phyloP scores from a whole-genome alignment of 2,888 invertebrate species.

The Melolontha melolontha region DNA sequence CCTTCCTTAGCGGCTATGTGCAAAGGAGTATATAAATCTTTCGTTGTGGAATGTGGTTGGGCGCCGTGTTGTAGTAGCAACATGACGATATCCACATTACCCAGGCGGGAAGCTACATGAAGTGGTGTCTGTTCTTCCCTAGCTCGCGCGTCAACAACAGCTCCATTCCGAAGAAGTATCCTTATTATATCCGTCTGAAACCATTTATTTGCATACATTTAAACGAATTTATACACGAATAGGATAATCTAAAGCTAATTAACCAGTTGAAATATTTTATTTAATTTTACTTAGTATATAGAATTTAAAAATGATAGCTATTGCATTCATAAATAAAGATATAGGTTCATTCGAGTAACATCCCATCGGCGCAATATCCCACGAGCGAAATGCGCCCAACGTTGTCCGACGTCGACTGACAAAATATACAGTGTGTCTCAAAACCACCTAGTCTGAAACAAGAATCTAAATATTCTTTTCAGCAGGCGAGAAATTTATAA shows the following conservation, averaged over 20 bases:
- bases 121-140: conserved; percentile 95
- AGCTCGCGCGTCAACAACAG: conserved; percentile 76
- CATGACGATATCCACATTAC: conserved; percentile 96
- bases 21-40: conserved; percentile 94
- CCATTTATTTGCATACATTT: conserved; percentile 2
- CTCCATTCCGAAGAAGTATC: conserved; percentile 93
- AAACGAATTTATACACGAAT: neutral
- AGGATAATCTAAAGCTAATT: neutral
- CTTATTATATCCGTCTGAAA: conserved; percentile 89
- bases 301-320: too few species aligned
- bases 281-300: too few species aligned
- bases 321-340: too few species aligned
- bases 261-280: neutral
- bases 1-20: conserved; percentile 99
- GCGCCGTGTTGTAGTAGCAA: conserved; percentile 95
- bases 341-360: too few species aligned
- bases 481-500: too few species aligned
- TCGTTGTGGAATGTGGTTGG: conserved; percentile 87
- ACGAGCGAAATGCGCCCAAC: too few species aligned
- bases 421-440: too few species aligned
- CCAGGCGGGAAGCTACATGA: conserved; percentile 95
- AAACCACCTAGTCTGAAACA: too few species aligned
- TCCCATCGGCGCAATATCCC: too few species aligned
- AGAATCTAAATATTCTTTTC: too few species aligned
- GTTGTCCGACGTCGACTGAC: too few species aligned